Evolutionary conservation across 2,888 invertebrate species (phyloP), one percentile per base, ranked within the genome.

Genomic region (Leptinotarsa peninsularis): DNA sequence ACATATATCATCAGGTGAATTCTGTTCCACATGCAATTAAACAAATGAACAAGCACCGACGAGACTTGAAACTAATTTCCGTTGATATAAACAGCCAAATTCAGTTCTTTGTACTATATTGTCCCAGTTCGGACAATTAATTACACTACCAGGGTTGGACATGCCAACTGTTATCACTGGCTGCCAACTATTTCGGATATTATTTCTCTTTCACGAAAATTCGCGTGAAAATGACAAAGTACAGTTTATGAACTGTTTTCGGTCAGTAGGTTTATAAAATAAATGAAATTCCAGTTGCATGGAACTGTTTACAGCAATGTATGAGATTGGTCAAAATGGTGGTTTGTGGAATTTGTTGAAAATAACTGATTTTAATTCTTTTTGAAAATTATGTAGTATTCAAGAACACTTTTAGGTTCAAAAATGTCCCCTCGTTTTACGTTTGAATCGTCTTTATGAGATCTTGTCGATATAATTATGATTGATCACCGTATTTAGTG

Each of bases 181-280:
- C 52, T 68, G 33, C 54, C 68, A 52, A 52, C 54, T 49, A 66
- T 15, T 72, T 63, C 72, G 49, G 66, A 18, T 66, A 68, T 52
- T 50, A 66, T 49, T 66, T 18, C 56, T 17, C 58, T 23, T 49
- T 21, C 23, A 50, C 27, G 49, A 33, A 66, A 71, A 69, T 50
- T 58, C 67, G 56, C 66, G 72, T 76, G 75, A 70, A 76, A 72
- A 76, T 76, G 69, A 72, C 56, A 69, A 69, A 75, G 74, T 63
- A 63, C 43, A 60, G 49, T 75, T 75, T n/a, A 63, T 33, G 17
- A 7, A 63, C 43, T 63, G 33, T 63, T 63, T 43, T 63, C 10
- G 43, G n/a, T 18, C 63, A 43, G 63, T n/a, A 43, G 43, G 63
- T 63, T 17, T 43, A 33, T 63, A n/a, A 63, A 63, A n/a, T 43